A percentile compares a stretch with the other conserved stretches of the same genome.
phyloP scores from a whole-genome alignment of 2,888 invertebrate species.

The Odontomyia ornata region DNA sequence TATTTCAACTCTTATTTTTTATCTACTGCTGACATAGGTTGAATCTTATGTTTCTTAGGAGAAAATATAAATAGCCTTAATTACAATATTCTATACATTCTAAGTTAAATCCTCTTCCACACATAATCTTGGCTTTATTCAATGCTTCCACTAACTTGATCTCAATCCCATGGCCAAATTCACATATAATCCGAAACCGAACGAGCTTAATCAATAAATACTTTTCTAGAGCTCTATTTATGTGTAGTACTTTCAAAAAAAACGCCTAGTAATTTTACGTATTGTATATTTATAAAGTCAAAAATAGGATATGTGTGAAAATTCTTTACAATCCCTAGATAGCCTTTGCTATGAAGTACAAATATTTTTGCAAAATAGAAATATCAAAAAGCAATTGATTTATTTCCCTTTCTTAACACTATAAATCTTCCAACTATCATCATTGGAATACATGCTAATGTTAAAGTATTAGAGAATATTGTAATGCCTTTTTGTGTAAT shows the following conservation, averaged over 20 bases:
- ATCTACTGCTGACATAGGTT: no score
- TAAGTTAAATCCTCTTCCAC: no score
- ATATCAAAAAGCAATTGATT: constrained; percentile 41
- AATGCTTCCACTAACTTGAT: no score
- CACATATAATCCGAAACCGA: constrained; percentile 53
- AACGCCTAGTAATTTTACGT: constrained; percentile 9
- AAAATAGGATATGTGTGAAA: not conserved
- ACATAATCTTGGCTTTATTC: no score
- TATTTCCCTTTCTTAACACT: not conserved
- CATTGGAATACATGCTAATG: not conserved
- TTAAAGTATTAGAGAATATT: not conserved
- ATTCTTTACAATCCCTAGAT: constrained; percentile 44
- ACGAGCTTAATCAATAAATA: constrained; percentile 50
- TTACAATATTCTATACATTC: no score
- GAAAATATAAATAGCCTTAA: no score
- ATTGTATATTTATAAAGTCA: not conserved
- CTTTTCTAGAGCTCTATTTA: constrained; percentile 33
- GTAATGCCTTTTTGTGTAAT: not conserved
- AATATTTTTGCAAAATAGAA: constrained; percentile 50
- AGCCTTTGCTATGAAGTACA: constrained; percentile 51
- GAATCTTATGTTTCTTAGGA: no score
- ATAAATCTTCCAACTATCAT: not conserved
- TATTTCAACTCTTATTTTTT: no score
- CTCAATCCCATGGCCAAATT: no score
- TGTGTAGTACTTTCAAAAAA: not conserved